A percentile compares a stretch with the other conserved stretches of the same genome.
Conservation (phyloP, 2,113 vertebrate genomes). For the Gracilinanus agilis region DNA sequence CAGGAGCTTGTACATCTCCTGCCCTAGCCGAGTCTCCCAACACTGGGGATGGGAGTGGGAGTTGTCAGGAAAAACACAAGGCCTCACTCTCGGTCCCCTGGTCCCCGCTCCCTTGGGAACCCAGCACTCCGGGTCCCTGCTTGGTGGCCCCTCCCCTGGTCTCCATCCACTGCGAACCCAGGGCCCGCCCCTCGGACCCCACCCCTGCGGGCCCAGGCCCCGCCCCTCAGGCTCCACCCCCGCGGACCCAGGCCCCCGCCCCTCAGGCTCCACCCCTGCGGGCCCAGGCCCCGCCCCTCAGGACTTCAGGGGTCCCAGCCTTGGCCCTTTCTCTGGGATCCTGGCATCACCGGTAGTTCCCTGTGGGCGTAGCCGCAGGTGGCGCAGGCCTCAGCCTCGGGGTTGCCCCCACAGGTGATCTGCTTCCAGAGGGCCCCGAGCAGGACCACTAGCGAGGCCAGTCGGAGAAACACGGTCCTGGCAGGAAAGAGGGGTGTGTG, state of each 20-base stretch:
- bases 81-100: not conserved
- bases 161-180: not conserved
- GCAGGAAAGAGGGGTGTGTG: not conserved
- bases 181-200: not conserved
- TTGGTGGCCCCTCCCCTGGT: not conserved
- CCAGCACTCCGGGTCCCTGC: not conserved
- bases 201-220: not conserved
- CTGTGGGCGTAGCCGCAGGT: conserved; percentile 86
- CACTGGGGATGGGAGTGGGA: conserved; percentile 82
- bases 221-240: not conserved
- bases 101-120: not conserved
- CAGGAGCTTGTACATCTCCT: conserved; percentile 94
- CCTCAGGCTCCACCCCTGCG: not conserved
- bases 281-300: not conserved
- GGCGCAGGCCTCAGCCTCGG: not conserved
- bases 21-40: conserved; percentile 93
- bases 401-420: conserved; percentile 86
- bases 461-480: conserved; percentile 89
- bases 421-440: conserved; percentile 88
- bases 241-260: not conserved
- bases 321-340: not conserved
- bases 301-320: not conserved
- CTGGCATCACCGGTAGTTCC: conserved; percentile 83
- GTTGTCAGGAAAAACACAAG: not conserved
- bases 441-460: conserved; percentile 88